Evolutionary conservation across 1,140 invertebrate species (phyloP).

Genomic region (Mesaphorura yosii): DNA sequence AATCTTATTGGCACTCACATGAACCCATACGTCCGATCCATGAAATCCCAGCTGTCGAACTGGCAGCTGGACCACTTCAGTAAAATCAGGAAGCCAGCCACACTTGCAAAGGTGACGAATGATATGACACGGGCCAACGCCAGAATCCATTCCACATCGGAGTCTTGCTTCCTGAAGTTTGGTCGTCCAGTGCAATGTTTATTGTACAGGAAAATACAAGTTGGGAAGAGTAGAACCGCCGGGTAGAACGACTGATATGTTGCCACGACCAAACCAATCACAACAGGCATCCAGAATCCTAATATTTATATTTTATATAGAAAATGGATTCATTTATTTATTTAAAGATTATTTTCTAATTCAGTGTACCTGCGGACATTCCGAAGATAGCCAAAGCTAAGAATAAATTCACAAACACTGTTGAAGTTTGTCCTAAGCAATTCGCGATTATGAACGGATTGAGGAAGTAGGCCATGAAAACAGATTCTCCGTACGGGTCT

Average conservation of each 20-base stretch:
- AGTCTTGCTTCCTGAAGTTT: too few relatives aligned
- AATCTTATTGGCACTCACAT: conserved; percentile 52
- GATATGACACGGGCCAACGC: conserved; percentile 29
- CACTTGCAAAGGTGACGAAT: conserved; percentile 21
- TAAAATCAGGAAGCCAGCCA: conserved; percentile 32
- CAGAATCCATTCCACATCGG: conserved; percentile 20
- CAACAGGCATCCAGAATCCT: conserved; percentile 43
- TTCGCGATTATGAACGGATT: conserved; percentile 84
- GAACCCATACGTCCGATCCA: conserved; percentile 68
- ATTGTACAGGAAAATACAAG: conserved; percentile 45
- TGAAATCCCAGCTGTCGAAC: conserved; percentile 55
- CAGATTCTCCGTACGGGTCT: conserved; percentile 50
- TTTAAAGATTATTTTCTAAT: background rate
- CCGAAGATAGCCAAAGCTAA: conserved; percentile 55
- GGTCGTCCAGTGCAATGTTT: too few relatives aligned
- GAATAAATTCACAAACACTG: conserved; percentile 76
- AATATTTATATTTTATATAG: too few relatives aligned
- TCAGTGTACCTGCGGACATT: conserved; percentile 50
- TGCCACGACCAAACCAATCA: conserved; percentile 57
- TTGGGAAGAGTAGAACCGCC: conserved; percentile 65
- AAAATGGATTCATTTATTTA: conserved; percentile 25
- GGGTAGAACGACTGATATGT: conserved; percentile 80
- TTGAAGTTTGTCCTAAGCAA: conserved; percentile 82
- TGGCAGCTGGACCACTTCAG: conserved; percentile 38
- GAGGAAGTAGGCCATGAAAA: conserved; percentile 71